Evolutionary conservation across 2,797 vertebrate species (phyloP).

Genomic region (Gambelia wislizenii): DNA sequence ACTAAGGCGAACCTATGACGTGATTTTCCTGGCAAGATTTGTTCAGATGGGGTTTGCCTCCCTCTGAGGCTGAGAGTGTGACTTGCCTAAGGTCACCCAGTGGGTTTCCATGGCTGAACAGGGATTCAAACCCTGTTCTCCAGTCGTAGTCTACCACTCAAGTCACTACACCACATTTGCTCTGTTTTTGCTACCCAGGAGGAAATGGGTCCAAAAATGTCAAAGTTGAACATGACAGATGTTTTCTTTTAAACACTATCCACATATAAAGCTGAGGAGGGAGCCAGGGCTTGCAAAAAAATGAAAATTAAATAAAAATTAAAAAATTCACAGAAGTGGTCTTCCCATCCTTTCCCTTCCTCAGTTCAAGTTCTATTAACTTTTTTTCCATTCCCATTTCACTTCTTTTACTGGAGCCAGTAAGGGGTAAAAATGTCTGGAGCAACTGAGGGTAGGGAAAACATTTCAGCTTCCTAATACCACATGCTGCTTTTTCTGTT

Average conservation of each 20-base stretch:
- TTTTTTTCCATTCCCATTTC: neutral
- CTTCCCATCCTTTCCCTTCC: neutral
- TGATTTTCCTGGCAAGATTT: no score
- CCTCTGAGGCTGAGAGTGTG: no score
- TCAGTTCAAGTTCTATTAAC: neutral
- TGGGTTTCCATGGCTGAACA: no score
- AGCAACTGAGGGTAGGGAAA: neutral
- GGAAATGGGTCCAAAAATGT: neutral
- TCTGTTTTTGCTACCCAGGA: neutral
- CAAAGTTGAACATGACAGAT: neutral
- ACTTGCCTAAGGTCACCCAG: no score
- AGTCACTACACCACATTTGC: no score
- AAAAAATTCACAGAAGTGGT: neutral
- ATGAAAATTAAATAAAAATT: neutral
- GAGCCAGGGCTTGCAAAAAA: no score
- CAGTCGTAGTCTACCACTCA: no score
- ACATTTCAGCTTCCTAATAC: neutral
- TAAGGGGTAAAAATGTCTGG: neutral
- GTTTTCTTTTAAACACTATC: neutral
- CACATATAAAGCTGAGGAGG: neutral
- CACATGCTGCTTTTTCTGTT: neutral
- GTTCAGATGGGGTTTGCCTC: no score
- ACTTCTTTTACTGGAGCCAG: neutral
- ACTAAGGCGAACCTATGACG: no score
- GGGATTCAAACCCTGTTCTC: no score